A percentile compares a stretch with the other conserved stretches of the same genome.
phyloP scores from a whole-genome alignment of 2,888 invertebrate species.

The Drosophila nr. fundita region DNA sequence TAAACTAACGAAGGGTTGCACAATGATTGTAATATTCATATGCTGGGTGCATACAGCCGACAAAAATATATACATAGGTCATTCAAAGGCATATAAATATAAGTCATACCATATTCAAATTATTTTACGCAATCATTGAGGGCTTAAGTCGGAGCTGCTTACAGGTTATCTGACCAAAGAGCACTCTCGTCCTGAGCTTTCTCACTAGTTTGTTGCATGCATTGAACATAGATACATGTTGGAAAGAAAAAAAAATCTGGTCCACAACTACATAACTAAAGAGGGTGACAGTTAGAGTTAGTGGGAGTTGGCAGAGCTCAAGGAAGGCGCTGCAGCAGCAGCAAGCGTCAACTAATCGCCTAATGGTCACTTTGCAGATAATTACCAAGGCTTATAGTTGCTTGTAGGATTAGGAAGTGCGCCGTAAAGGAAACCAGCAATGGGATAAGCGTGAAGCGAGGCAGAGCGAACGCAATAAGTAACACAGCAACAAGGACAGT shows the following conservation, averaged over 20 bases:
- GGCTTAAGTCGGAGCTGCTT: neutral
- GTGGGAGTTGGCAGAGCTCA: conserved; percentile 17
- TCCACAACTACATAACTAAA: conserved; percentile 11
- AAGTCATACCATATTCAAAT: neutral
- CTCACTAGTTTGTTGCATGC: conserved; percentile 15
- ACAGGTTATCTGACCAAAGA: conserved; percentile 1
- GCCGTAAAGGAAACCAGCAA: conserved; percentile 56
- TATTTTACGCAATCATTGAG: neutral
- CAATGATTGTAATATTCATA: neutral
- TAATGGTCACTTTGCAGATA: conserved; percentile 84
- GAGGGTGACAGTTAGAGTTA: neutral
- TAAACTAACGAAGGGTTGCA: too few relatives aligned
- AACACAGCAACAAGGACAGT: conserved; percentile 14
- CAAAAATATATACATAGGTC: neutral
- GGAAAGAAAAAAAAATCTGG: conserved; percentile 2
- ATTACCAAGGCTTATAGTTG: conserved; percentile 82
- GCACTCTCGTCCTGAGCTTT: neutral
- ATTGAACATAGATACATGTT: conserved; percentile 12
- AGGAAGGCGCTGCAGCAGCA: conserved; percentile 13
- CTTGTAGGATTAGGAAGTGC: conserved; percentile 72
- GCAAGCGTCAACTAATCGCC: conserved; percentile 77
- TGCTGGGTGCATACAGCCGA: neutral
- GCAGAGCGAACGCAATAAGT: conserved; percentile 12
- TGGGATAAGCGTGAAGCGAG: conserved; percentile 22
- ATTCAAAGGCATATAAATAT: neutral